A percentile compares a stretch with the other conserved stretches of the same genome.
Conservation (phyloP, 2,113 vertebrate species). For the Eolophus roseicapilla region DNA sequence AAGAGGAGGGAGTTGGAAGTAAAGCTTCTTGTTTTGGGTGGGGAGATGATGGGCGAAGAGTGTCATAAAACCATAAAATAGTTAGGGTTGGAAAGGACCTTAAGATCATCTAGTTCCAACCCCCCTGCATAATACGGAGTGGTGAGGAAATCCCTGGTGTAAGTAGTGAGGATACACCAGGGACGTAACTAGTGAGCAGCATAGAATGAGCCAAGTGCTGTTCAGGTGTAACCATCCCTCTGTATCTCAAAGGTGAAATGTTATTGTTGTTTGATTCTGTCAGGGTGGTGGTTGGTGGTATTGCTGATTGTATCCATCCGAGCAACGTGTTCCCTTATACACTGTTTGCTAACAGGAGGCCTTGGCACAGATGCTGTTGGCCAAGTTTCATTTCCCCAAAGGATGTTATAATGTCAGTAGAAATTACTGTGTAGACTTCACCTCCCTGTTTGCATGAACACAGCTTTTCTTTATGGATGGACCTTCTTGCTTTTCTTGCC, state of each 20-base stretch:
- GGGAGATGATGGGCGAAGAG: background rate
- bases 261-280: background rate
- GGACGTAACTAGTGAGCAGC: background rate
- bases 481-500: background rate
- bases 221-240: background rate
- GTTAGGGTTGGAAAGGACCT: background rate
- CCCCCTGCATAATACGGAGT: background rate
- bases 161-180: background rate
- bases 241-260: background rate
- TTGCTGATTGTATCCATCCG: background rate
- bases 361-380: background rate
- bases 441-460: background rate
- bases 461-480: background rate
- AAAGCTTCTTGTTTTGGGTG: background rate
- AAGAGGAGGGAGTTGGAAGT: background rate
- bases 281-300: background rate
- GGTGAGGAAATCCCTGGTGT: background rate
- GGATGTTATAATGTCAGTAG: background rate
- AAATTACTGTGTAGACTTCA: background rate
- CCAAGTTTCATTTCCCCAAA: background rate
- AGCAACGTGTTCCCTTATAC: background rate
- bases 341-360: background rate
- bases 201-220: background rate
- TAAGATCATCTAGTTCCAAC: background rate
- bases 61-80: background rate